A percentile compares a stretch with the other conserved stretches of the same genome.
These are phyloP conservation scores for Cynaeus angustus DNA, from an alignment of 2,888 invertebrate genomes.

Conservation along the genomic window DNA sequence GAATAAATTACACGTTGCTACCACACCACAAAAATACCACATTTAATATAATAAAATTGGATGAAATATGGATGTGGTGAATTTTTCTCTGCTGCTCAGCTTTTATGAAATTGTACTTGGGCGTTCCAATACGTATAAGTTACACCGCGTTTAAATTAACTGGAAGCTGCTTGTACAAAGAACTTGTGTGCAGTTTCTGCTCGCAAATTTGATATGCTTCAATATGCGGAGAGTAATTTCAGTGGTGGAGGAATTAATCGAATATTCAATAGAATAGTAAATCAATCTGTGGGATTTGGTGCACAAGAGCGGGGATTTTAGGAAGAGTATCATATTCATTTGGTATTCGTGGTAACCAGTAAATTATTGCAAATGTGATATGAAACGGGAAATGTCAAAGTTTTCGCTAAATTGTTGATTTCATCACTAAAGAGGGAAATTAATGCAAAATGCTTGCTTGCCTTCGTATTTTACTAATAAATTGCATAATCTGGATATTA, in stretches of 20 bases:
- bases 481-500: too few species aligned
- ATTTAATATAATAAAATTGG: not conserved
- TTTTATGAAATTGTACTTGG: slow-evolving; percentile 1
- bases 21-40: not conserved
- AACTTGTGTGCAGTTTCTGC: not conserved
- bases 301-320: too few species aligned
- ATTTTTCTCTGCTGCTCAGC: not conserved
- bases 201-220: not conserved
- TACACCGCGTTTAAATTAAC: slow-evolving; percentile 1
- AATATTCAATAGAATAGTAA: not conserved
- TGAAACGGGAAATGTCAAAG: too few species aligned
- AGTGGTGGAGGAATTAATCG: slow-evolving; percentile 2
- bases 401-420: too few species aligned
- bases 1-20: not conserved
- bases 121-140: slow-evolving; percentile 2
- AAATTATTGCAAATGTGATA: too few species aligned
- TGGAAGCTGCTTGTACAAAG: not conserved
- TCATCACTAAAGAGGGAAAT: too few species aligned
- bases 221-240: not conserved
- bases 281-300: not conserved
- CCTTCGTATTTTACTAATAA: too few species aligned
- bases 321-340: too few species aligned
- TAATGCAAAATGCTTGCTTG: too few species aligned
- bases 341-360: too few species aligned
- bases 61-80: not conserved